Base-by-base conservation (phyloP, 2,888 invertebrate genomes). In the Andrena trimmerana region DNA sequence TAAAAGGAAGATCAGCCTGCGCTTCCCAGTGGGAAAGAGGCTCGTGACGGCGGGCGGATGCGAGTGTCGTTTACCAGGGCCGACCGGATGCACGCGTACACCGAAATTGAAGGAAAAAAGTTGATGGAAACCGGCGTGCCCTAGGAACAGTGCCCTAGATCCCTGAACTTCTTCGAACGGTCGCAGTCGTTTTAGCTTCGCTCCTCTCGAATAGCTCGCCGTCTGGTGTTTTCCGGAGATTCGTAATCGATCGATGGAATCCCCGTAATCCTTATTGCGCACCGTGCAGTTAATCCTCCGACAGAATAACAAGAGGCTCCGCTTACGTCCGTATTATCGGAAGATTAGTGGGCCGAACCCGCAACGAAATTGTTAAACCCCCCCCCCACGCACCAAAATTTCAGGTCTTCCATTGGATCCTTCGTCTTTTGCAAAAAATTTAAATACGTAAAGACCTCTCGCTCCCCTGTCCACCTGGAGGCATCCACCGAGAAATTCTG, bases 201-300 rank as follows among this genome's bases (percentile, higher is more conserved):
- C 24, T 20, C 8, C 54, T 54, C 8, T 54, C 54, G 54, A 20
- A 20, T n/a, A 8, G 20, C 1, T 8, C 42, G 4, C 16, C 42
- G 33, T 24, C n/a, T 27, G 33, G 16, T 13, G 57, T 54, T 73
- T 84, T 73, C 57, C 29, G 71, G 54, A 71, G 73, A 74, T 36
- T 71, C 50, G 60, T 62, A 57, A 60, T 29, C 62, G 62, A 42
- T 69, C 73, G 52, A 50, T 57, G 59, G 57, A 71, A 78, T 81
- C 54, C 66, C 16, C 54, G 27, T 85, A 81, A 87, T 85, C 68
- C 86, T 62, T 81, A 57, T 77, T 81, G 69, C 79, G 63, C 59
- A 75, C 54, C 54, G 71, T 10, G 54, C 71, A n/a, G 62, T 54
- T 86, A 78, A 79, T 81, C 68, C 76, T 48, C 29, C 50, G 65